These are phyloP conservation scores for Protonibea diacanthus DNA, from an alignment of 2,797 vertebrate species.

Conservation along the genomic window DNA sequence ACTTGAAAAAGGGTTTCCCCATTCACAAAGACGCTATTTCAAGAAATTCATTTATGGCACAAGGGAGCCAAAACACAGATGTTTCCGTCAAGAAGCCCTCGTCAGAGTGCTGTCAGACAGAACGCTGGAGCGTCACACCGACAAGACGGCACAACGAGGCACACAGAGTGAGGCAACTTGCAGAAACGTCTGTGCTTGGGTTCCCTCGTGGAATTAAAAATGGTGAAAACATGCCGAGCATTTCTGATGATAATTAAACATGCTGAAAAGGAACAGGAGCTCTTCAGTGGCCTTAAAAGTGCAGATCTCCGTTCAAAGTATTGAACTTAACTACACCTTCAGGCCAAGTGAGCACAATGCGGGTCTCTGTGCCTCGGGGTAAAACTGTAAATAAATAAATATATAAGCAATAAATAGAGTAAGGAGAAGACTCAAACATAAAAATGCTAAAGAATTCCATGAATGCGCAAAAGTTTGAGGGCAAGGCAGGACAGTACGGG, in stretches of 20 bases:
- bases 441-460: background rate
- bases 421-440: background rate
- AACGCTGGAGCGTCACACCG: slow-evolving; percentile 45
- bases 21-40: slow-evolving; percentile 40
- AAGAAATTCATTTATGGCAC: slow-evolving; percentile 52
- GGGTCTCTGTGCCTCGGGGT: background rate
- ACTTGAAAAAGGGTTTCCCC: slow-evolving; percentile 35
- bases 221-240: slow-evolving; percentile 27
- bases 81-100: slow-evolving; percentile 42
- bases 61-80: slow-evolving; percentile 60
- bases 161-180: slow-evolving; percentile 35
- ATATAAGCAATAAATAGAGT: background rate
- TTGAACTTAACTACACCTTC: background rate
- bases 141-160: slow-evolving; percentile 50
- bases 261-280: slow-evolving; percentile 8
- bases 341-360: background rate
- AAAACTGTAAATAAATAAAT: slow-evolving; percentile 6
- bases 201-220: slow-evolving; percentile 41
- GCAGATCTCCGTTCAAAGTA: background rate
- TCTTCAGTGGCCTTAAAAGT: background rate
- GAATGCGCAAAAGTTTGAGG: background rate
- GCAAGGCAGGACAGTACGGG: background rate
- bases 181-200: slow-evolving; percentile 32
- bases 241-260: slow-evolving; percentile 36
- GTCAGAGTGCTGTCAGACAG: slow-evolving; percentile 55